Evolutionary conservation across 1,140 invertebrate genomes (phyloP).

Genomic region (Colletes gigas): DNA sequence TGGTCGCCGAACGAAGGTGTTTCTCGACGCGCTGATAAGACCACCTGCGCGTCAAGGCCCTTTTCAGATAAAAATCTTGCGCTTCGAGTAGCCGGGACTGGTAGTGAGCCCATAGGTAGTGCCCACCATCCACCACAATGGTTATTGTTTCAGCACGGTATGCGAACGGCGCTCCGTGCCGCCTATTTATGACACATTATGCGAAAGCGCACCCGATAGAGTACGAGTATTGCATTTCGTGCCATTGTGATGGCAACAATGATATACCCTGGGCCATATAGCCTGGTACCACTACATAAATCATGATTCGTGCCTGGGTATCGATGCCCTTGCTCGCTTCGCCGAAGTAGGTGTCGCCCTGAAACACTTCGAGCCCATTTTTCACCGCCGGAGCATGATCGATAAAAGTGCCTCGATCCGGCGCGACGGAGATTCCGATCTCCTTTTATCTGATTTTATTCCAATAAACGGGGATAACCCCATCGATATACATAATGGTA

Average conservation of each 20-base stretch:
- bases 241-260: slow-evolving; percentile 79
- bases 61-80: slow-evolving; percentile 74
- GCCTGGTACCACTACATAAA: slow-evolving; percentile 69
- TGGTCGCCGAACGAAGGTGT: slow-evolving; percentile 45
- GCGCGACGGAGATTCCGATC: neutral
- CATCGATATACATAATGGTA: too few species aligned
- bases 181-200: slow-evolving; percentile 82
- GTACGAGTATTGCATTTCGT: slow-evolving; percentile 71
- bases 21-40: slow-evolving; percentile 69
- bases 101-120: slow-evolving; percentile 42
- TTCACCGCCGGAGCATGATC: neutral
- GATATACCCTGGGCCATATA: slow-evolving; percentile 72
- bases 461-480: neutral
- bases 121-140: slow-evolving; percentile 76
- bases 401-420: neutral
- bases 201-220: slow-evolving; percentile 78
- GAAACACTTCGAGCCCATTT: slow-evolving; percentile 35
- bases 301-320: slow-evolving; percentile 60
- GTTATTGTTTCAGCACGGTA: slow-evolving; percentile 79
- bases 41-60: slow-evolving; percentile 67
- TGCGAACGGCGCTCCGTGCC: slow-evolving; percentile 71
- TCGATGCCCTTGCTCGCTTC: slow-evolving; percentile 33
- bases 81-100: slow-evolving; percentile 43
- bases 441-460: neutral
- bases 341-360: slow-evolving; percentile 49